Evolutionary conservation across 2,888 invertebrate genomes (phyloP).

Genomic region (Drosophila testacea): DNA sequence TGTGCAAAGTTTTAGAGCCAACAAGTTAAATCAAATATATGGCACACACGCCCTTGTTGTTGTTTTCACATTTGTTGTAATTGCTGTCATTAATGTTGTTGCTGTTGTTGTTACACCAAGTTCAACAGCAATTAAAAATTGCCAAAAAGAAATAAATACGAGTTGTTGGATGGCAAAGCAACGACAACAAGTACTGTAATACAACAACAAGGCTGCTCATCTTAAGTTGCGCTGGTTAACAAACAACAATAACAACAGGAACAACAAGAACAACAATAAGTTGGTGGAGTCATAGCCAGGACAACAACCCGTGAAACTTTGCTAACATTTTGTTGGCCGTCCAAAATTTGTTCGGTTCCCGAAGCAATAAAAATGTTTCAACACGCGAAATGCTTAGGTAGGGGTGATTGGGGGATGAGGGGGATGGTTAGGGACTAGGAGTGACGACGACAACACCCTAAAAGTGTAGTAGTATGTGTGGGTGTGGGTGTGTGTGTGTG

Average conservation of each 20-base stretch:
- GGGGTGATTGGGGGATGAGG: neutral
- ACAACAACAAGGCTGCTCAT: constrained; percentile 56
- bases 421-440: neutral
- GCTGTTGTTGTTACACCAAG: constrained; percentile 58
- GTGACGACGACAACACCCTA: constrained; percentile 33
- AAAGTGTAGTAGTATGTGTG: constrained; percentile 2
- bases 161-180: constrained; percentile 34
- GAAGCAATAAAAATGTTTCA: constrained; percentile 76
- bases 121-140: constrained; percentile 78
- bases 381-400: constrained; percentile 23
- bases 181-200: constrained; percentile 3
- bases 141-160: constrained; percentile 68
- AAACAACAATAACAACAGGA: constrained; percentile 24
- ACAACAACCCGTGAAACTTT: constrained; percentile 72
- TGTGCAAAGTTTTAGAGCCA: constrained; percentile 62
- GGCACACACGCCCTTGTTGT: constrained; percentile 53
- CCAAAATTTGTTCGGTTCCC: constrained; percentile 51
- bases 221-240: constrained; percentile 71
- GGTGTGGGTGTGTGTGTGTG: constrained; percentile 22
- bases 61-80: constrained; percentile 39
- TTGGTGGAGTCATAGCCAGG: constrained; percentile 43
- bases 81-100: constrained; percentile 54
- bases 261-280: constrained; percentile 1
- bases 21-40: constrained; percentile 81
- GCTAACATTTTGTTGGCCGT: constrained; percentile 63